phyloP scores from a whole-genome alignment of 2,113 vertebrate species.

The Recurvirostra avosetta region DNA sequence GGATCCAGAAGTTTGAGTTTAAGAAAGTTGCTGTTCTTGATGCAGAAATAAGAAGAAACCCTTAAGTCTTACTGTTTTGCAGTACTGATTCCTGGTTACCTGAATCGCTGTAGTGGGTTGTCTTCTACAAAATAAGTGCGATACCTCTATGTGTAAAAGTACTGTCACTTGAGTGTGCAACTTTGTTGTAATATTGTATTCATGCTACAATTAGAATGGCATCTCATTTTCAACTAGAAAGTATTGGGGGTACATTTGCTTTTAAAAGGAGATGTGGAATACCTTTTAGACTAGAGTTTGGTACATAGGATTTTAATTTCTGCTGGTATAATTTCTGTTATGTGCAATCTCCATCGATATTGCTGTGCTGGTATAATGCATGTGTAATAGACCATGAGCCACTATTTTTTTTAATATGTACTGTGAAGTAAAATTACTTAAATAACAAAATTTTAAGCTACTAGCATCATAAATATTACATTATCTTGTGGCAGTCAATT shows the following conservation, averaged over 20 bases:
- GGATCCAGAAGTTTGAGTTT: background rate
- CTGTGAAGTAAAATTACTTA: background rate
- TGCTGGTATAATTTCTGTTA: background rate
- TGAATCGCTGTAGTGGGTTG: background rate
- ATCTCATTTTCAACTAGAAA: background rate
- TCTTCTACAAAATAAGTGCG: background rate
- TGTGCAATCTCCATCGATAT: rapidly evolving
- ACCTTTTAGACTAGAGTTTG: background rate
- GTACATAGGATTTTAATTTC: background rate
- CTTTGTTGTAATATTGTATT: background rate
- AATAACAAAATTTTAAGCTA: background rate
- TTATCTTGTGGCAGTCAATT: background rate
- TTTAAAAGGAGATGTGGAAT: background rate
- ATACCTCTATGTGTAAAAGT: background rate
- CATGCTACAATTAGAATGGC: background rate
- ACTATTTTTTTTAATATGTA: background rate
- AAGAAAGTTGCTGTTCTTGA: background rate
- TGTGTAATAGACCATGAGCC: background rate
- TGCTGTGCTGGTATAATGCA: background rate
- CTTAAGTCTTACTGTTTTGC: background rate
- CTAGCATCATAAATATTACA: background rate
- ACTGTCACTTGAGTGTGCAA: background rate
- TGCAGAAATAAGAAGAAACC: background rate
- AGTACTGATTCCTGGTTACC: background rate
- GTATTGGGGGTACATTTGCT: background rate